Conservation (phyloP, 2,797 vertebrate species). For the Myripristis jacobus region DNA sequence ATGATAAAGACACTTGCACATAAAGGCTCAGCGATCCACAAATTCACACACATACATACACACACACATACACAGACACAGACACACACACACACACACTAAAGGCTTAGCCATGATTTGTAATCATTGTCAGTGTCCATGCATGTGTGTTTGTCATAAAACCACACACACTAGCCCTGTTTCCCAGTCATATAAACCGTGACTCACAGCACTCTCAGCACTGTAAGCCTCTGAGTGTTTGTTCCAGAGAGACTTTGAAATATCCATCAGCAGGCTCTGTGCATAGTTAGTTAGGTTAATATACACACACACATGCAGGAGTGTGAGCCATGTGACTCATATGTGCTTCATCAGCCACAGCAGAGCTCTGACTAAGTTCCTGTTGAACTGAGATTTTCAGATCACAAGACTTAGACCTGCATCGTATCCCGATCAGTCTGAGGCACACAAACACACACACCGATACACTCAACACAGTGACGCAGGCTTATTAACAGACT, state of each 20-base stretch:
- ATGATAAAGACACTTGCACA: constrained; percentile 41
- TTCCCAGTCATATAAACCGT: constrained; percentile 38
- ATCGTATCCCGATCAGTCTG: constrained; percentile 34
- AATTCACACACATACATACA: no score
- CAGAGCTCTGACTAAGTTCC: constrained; percentile 32
- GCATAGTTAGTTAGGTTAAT: constrained; percentile 36
- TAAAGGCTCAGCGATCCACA: constrained; percentile 18
- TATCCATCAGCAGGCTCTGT: constrained; percentile 36
- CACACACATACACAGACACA: constrained; percentile 47
- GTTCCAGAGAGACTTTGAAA: constrained; percentile 33
- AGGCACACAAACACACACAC: constrained; percentile 2
- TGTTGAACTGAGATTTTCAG: constrained; percentile 27
- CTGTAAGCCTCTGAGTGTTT: constrained; percentile 30
- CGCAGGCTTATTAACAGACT: neutral
- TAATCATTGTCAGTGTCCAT: constrained; percentile 7
- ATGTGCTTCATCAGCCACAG: constrained; percentile 33
- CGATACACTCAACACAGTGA: neutral
- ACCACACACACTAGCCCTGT: constrained; percentile 23
- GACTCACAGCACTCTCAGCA: constrained; percentile 39
- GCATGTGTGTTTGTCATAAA: constrained; percentile 44
- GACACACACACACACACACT: constrained; percentile 39
- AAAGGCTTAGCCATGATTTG: constrained; percentile 16
- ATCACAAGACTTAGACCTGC: constrained; percentile 27
- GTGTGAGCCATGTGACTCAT: constrained; percentile 49
- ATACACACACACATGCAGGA: constrained; percentile 29